phyloP scores from a whole-genome alignment of 2,113 vertebrate species.

The Pterophyllum scalare region DNA sequence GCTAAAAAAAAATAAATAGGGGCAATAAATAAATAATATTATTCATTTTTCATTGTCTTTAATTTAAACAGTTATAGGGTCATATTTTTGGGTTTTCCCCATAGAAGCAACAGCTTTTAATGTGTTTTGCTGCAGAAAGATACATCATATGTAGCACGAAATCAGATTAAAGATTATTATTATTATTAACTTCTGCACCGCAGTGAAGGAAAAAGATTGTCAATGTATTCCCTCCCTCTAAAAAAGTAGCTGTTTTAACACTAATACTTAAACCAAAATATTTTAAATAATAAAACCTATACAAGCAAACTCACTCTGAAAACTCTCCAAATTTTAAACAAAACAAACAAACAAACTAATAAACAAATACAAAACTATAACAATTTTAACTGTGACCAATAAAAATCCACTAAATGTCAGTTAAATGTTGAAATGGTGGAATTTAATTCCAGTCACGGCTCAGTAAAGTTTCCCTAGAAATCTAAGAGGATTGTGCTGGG shows the following conservation, averaged over 20 bases:
- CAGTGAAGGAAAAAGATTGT: no score
- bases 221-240: neutral
- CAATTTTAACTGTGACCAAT: neutral
- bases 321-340: neutral
- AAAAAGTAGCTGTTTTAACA: neutral
- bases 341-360: neutral
- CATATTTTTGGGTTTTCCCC: neutral
- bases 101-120: no score
- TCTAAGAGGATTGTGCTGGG: neutral
- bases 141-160: no score
- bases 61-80: neutral
- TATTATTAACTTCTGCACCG: no score
- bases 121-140: no score
- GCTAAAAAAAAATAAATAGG: neutral
- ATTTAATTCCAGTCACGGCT: conserved; percentile 12
- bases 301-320: neutral
- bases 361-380: neutral
- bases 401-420: neutral
- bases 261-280: no score
- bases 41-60: neutral
- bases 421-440: neutral
- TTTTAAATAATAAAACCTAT: neutral
- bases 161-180: no score
- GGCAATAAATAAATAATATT: neutral
- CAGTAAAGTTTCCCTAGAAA: neutral